Evolutionary conservation across 2,113 vertebrate genomes (phyloP).

Genomic region (Sebastes fasciatus): DNA sequence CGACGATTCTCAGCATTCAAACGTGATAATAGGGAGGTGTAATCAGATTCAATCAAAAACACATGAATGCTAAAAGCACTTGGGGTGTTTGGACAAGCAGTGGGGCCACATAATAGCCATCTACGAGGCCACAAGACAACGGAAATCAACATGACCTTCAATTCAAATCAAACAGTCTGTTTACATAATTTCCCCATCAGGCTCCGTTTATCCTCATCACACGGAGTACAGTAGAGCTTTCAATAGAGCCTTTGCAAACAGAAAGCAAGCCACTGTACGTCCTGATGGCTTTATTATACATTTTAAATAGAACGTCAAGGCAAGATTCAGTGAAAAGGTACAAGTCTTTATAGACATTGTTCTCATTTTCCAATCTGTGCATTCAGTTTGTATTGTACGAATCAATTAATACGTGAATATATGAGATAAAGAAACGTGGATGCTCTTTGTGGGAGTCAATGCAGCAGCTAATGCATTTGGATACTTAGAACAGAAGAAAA

Average conservation of each 20-base stretch:
- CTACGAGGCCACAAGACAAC: conserved; percentile 28
- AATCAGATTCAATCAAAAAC: conserved; percentile 44
- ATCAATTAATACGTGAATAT: background rate
- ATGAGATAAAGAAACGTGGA: background rate
- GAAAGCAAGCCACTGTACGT: background rate
- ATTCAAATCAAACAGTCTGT: conserved; percentile 62
- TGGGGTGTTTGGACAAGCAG: conserved; percentile 54
- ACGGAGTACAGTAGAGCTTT: conserved; percentile 22
- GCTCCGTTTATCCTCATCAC: conserved; percentile 47
- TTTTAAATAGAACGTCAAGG: background rate
- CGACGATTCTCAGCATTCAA: background rate
- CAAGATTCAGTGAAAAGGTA: background rate
- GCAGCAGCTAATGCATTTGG: conserved; percentile 5
- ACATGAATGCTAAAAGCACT: conserved; percentile 54
- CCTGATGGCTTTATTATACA: conserved; percentile 7
- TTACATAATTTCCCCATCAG: conserved; percentile 42
- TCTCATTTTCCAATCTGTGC: background rate
- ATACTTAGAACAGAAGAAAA: conserved; percentile 31
- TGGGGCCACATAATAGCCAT: conserved; percentile 25
- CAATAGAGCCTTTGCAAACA: conserved; percentile 35
- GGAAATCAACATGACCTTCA: conserved; percentile 54
- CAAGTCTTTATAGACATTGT: background rate
- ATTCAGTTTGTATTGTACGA: background rate
- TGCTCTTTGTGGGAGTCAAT: conserved; percentile 2
- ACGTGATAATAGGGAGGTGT: conserved; percentile 6